These are phyloP conservation scores for Callyntrura guangdongensis DNA, from an alignment of 2,888 invertebrate species.

Conservation along the genomic window DNA sequence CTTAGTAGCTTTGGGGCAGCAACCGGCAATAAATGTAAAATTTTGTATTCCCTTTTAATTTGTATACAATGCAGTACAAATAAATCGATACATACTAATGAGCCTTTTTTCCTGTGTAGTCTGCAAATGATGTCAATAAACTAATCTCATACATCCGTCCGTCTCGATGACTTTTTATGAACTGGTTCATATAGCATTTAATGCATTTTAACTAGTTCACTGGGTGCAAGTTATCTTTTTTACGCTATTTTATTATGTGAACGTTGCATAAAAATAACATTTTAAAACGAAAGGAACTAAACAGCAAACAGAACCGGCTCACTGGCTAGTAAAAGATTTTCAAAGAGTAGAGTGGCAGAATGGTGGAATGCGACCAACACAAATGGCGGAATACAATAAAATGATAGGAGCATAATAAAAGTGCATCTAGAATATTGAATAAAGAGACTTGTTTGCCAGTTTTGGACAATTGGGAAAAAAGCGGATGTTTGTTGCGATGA, in stretches of 20 bases:
- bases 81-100: constrained; percentile 36
- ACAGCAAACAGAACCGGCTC: background rate
- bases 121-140: constrained; percentile 46
- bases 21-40: constrained; percentile 18
- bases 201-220: constrained; percentile 58
- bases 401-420: background rate
- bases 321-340: background rate
- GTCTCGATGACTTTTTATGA: constrained; percentile 46
- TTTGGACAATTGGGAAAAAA: constrained; percentile 42
- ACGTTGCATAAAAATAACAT: constrained; percentile 41
- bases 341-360: too few species aligned
- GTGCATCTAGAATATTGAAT: background rate
- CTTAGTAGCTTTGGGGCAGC: constrained; percentile 40
- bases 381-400: background rate
- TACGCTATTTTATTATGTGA: constrained; percentile 1
- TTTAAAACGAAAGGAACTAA: background rate
- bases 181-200: constrained; percentile 64
- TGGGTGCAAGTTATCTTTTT: constrained; percentile 51
- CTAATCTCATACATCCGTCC: constrained; percentile 57
- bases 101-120: background rate
- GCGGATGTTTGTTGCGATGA: constrained; percentile 12
- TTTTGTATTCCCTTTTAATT: background rate
- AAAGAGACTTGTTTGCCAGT: constrained; percentile 28
- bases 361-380: too few species aligned
- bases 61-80: background rate